These are phyloP conservation scores for Halcyon chelicuti DNA, from an alignment of 2,797 vertebrate genomes.

Conservation along the genomic window DNA sequence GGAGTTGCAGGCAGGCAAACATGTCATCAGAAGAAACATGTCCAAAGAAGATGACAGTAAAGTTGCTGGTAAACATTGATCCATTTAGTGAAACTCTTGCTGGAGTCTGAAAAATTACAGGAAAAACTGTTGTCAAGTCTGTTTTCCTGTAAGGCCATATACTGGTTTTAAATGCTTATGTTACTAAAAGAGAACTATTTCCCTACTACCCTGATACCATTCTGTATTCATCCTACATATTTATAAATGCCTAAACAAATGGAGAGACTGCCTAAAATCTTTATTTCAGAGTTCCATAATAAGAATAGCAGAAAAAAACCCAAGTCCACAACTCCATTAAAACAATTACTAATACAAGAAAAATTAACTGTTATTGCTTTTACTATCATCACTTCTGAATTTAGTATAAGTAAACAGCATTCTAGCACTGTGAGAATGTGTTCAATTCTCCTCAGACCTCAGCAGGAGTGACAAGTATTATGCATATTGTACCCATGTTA, in stretches of 20 bases:
- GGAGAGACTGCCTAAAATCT: background rate
- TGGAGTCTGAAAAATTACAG: constrained; percentile 66
- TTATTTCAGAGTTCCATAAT: background rate
- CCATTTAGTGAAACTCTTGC: constrained; percentile 76
- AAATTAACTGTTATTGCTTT: background rate
- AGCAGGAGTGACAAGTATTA: background rate
- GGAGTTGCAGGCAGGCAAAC: constrained; percentile 67
- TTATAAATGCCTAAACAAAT: background rate
- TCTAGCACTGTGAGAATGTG: background rate
- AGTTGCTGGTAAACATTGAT: constrained; percentile 71
- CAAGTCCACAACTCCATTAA: background rate
- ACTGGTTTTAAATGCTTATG: background rate
- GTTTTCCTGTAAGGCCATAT: background rate
- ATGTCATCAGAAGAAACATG: constrained; percentile 44
- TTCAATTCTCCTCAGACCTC: background rate
- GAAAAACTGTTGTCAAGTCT: background rate
- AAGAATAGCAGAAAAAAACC: background rate
- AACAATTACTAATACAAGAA: background rate
- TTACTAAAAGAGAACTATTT: background rate
- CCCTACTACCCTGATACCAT: background rate
- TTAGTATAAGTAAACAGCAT: background rate
- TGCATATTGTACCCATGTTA: background rate
- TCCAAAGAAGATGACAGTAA: constrained; percentile 53
- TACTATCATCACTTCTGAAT: background rate
- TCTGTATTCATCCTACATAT: background rate